Conservation (phyloP, 2,888 invertebrate species). For the Oscheius sp. region DNA sequence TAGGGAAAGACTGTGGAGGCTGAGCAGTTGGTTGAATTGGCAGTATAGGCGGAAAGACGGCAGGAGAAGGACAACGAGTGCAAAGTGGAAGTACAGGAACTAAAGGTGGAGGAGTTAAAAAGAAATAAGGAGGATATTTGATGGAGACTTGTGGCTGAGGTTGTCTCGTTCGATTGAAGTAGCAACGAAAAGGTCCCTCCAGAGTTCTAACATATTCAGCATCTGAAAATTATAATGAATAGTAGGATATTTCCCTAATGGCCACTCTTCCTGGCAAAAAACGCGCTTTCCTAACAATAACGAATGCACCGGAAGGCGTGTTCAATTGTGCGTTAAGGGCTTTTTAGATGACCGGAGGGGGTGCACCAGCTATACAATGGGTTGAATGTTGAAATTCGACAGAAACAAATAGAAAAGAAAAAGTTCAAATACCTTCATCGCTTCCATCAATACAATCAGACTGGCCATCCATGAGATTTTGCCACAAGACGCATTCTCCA, state of each 20-base stretch:
- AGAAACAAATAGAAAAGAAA: background rate
- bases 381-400: conserved; percentile 13
- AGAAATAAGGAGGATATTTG: background rate
- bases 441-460: conserved; percentile 66
- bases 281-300: conserved; percentile 13
- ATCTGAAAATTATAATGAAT: conserved; percentile 3
- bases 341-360: conserved; percentile 19
- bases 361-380: conserved; percentile 26
- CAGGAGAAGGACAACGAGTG: conserved; percentile 9
- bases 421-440: conserved; percentile 57
- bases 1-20: conserved; percentile 13
- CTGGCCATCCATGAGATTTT: conserved; percentile 65
- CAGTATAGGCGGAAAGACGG: conserved; percentile 1
- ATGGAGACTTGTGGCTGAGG: conserved; percentile 8
- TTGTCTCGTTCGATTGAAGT: conserved; percentile 15
- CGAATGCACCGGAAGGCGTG: conserved; percentile 26
- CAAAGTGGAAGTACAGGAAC: background rate
- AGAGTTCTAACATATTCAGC: conserved; percentile 18
- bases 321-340: conserved; percentile 29
- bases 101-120: conserved; percentile 2
- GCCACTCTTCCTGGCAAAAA: background rate
- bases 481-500: conserved; percentile 66
- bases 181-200: conserved; percentile 27
- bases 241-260: background rate
- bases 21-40: conserved; percentile 3